These are phyloP conservation scores for Sorex fumeus DNA, from an alignment of 2,113 vertebrate species.

Conservation along the genomic window DNA sequence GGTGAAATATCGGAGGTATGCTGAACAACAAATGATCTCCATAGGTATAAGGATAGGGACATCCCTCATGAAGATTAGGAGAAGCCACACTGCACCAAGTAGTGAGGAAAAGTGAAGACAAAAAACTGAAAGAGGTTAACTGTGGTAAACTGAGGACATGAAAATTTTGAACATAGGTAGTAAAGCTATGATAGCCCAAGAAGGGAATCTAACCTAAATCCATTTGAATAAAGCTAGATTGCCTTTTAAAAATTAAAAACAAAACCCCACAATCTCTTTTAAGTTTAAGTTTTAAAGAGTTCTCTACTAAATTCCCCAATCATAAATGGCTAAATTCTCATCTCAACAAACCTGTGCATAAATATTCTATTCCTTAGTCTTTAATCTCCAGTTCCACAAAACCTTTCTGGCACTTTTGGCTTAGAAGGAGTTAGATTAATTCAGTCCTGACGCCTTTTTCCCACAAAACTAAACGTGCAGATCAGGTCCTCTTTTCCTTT, in stretches of 20 bases:
- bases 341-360: background rate
- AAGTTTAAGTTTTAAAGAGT: background rate
- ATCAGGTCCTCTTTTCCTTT: background rate
- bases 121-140: background rate
- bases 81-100: background rate
- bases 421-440: background rate
- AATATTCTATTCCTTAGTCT: background rate
- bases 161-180: background rate
- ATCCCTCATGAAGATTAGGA: accelerated
- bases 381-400: background rate
- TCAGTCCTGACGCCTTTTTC: background rate
- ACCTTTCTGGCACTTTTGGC: background rate
- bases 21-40: too few relatives aligned
- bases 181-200: background rate
- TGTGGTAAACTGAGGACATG: background rate
- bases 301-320: background rate
- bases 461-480: background rate
- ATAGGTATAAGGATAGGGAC: background rate
- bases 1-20: background rate
- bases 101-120: background rate
- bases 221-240: background rate
- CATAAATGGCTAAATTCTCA: background rate
- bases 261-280: background rate
- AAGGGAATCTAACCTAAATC: background rate
- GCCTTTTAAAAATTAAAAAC: background rate